These are phyloP conservation scores for Porites cylindrica DNA, from an alignment of 92 coral and sea anemone species.

Conservation along the genomic window DNA sequence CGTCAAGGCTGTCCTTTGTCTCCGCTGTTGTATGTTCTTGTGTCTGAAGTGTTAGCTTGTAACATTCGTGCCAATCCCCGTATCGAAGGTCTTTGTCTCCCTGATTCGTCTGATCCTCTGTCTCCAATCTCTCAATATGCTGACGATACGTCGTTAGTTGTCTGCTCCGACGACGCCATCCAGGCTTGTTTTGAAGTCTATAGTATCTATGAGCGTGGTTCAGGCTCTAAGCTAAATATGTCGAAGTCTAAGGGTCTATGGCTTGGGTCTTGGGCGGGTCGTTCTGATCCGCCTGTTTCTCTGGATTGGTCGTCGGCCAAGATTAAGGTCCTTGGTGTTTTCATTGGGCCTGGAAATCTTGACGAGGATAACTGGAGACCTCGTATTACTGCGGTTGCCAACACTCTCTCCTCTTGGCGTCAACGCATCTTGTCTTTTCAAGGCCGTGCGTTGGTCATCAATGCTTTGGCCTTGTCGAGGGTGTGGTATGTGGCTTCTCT, in stretches of 20 bases:
- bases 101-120: background rate
- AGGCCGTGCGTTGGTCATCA: constrained; percentile 16
- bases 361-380: constrained; percentile 32
- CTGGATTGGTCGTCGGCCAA: background rate
- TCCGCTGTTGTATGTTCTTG: constrained; percentile 38
- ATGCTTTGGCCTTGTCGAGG: constrained; percentile 7
- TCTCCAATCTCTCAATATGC: constrained; percentile 2
- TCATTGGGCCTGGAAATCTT: background rate
- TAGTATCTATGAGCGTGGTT: background rate
- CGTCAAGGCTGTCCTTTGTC: constrained; percentile 69
- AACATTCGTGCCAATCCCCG: background rate
- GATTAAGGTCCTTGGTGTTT: background rate
- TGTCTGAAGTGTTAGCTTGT: constrained; percentile 48
- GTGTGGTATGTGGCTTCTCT: constrained; percentile 34
- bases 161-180: background rate
- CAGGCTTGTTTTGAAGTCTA: background rate
- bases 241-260: constrained; percentile 14
- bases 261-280: constrained; percentile 21
- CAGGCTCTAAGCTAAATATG: constrained; percentile 9
- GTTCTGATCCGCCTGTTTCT: background rate
- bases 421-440: constrained; percentile 16
- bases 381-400: background rate
- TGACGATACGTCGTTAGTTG: constrained; percentile 10
- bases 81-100: constrained; percentile 16
- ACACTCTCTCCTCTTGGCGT: constrained; percentile 13